phyloP scores from a whole-genome alignment of 2,797 vertebrate genomes.

The Argya squamiceps region DNA sequence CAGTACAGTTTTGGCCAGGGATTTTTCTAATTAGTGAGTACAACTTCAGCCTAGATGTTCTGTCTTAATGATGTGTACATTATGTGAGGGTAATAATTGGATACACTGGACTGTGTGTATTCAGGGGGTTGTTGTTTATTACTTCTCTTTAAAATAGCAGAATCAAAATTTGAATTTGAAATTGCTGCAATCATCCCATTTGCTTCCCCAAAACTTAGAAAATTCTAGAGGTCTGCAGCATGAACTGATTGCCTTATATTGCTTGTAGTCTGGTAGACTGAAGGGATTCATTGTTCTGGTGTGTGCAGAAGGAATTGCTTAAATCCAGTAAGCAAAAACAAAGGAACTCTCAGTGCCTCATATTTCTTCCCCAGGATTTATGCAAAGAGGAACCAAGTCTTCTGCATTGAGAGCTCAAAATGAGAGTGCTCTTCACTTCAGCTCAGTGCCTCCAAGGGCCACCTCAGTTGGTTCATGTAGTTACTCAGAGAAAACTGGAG shows the following conservation, averaged over 20 bases:
- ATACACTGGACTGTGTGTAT: rapidly evolving
- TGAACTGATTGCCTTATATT: neutral
- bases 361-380: slow-evolving; percentile 37
- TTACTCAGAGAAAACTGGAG: neutral
- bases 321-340: slow-evolving; percentile 54
- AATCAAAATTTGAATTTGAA: neutral
- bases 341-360: slow-evolving; percentile 44
- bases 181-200: neutral
- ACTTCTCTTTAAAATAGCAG: neutral
- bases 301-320: slow-evolving; percentile 39
- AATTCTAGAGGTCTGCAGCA: neutral
- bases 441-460: neutral
- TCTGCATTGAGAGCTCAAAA: neutral
- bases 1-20: neutral
- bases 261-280: neutral
- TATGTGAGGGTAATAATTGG: neutral
- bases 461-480: neutral
- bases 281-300: slow-evolving; percentile 59
- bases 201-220: neutral
- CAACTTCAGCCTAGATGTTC: neutral
- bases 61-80: neutral
- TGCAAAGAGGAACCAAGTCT: slow-evolving; percentile 30
- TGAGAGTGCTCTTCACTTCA: slow-evolving; percentile 8
- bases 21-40: neutral
- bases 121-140: neutral